Evolutionary conservation across 23 tunicate species (phyloP), one percentile per base, ranked within the genome.

Genomic region (Trididemnum miniatum): DNA sequence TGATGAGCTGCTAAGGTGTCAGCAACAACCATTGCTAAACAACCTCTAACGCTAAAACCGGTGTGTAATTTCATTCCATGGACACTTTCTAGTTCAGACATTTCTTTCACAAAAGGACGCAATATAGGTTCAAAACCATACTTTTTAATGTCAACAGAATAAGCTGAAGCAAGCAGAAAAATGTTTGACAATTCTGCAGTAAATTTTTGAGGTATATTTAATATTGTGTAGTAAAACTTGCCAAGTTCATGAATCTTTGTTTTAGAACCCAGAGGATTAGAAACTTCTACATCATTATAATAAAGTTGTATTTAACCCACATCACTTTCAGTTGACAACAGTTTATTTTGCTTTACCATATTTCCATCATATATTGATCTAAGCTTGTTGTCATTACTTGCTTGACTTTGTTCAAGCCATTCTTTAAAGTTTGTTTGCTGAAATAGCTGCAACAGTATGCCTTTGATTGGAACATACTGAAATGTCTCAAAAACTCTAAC

Each of bases 221-320:
- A 72, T 1, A 79, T 79, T 18, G 83, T 60, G 54, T 33, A 59
- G 29, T 79, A 60, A 63, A 79, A 79, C 0, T 59, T 26, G 3
- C 69, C 83, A 27, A 79, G 51, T n/a, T 79, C 83, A 79, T 79
- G 72, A 34, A 79, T 39, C 60, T 79, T 79, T 33, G 83, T 79
- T 35, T 79, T 79, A 23, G 83, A 79, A 34, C 83, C 83, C 24
- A 79, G 72, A 35, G 83, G 83, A 79, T 79, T 79, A 23, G 59
- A 51, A 0, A 59, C 66, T 60, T 79, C 83, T 22, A 59, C 72
- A 63, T 79, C 83, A 63, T 79, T 72, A 33, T 79, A 60, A 33
- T 79, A 79, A 3, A 79, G 83, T 51, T 79, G 83, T 32, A 79
- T 60, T 79, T 79, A 72, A 31, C 59, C 20, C 18, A 72, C 83